Evolutionary conservation across 2,113 vertebrate species (phyloP).

Genomic region (Pica pica): DNA sequence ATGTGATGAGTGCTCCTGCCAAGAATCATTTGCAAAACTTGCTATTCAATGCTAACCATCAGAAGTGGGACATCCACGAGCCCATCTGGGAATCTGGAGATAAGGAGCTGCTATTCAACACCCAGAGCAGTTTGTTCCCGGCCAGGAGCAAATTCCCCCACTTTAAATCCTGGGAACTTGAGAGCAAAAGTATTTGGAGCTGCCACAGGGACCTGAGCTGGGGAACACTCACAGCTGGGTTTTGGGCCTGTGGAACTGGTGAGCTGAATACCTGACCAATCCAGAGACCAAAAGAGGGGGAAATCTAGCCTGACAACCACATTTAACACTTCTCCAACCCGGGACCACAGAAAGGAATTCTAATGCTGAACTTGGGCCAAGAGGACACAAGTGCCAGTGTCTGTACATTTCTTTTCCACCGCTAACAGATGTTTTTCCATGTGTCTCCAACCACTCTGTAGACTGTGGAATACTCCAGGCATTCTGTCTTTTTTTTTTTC

Average conservation of each 20-base stretch:
- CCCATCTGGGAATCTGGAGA: constrained; percentile 43
- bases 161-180: background rate
- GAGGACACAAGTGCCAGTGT: background rate
- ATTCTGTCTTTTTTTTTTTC: background rate
- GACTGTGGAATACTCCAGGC: background rate
- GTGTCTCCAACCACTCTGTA: background rate
- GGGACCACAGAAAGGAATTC: background rate
- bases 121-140: background rate
- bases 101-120: constrained; percentile 26
- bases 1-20: constrained; percentile 26
- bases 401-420: background rate
- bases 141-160: background rate
- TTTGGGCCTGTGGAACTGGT: background rate
- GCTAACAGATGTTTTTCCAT: background rate
- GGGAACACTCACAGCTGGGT: background rate
- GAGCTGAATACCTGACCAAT: background rate
- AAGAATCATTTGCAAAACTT: constrained; percentile 52
- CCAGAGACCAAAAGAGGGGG: background rate
- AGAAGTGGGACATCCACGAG: background rate
- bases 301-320: background rate
- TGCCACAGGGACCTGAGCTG: background rate
- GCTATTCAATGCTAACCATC: constrained; percentile 20
- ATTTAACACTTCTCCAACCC: background rate
- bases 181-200: background rate
- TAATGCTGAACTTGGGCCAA: background rate